Evolutionary conservation across 2,888 invertebrate genomes (phyloP).

Genomic region (Pharmacophagus antenor): DNA sequence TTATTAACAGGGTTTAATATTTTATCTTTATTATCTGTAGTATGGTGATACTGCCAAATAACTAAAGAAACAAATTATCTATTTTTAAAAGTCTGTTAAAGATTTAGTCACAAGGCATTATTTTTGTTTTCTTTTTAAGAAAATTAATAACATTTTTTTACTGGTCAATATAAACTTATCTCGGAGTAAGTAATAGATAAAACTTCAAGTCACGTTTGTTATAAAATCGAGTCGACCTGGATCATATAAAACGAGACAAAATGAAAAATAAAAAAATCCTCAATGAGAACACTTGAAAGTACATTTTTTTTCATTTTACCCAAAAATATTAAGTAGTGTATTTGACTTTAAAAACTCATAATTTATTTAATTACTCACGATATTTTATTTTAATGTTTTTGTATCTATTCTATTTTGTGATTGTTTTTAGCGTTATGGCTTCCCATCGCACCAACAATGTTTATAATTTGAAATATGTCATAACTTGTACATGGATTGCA

Average conservation of each 20-base stretch:
- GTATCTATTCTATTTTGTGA: no score
- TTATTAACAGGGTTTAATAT: no score
- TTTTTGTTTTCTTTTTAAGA: not conserved
- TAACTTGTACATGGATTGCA: no score
- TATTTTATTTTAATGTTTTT: no score
- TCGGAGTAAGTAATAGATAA: conserved; percentile 3
- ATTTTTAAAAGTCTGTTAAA: not conserved
- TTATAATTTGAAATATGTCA: no score
- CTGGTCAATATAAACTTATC: not conserved
- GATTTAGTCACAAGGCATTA: not conserved
- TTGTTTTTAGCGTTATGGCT: no score
- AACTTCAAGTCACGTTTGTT: conserved; percentile 21
- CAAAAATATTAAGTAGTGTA: not conserved
- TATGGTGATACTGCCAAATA: no score
- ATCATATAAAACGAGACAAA: conserved; percentile 9
- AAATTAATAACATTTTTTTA: no score
- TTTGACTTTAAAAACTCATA: not conserved
- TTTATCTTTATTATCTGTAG: no score
- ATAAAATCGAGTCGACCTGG: conserved; percentile 17
- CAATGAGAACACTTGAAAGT: not conserved
- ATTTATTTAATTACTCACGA: no score
- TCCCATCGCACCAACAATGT: no score
- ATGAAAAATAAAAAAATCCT: not conserved
- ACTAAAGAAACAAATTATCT: no score
- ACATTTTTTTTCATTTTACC: not conserved